phyloP scores from a whole-genome alignment of 23 tunicate species.

The Trididemnum nubilum region DNA sequence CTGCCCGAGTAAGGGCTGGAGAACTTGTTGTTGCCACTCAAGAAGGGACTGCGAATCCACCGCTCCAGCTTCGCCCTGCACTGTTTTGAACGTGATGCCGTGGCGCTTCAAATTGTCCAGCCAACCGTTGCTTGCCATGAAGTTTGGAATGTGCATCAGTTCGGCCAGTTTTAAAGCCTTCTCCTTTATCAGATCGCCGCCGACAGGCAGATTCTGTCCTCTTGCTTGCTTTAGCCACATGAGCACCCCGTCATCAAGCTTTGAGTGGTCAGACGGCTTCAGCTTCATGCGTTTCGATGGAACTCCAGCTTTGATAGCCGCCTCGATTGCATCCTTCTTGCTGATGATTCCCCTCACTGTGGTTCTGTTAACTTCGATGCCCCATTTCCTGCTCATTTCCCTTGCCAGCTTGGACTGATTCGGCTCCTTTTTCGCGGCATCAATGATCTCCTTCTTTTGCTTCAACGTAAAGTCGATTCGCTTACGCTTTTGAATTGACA shows the following conservation, averaged over 20 bases:
- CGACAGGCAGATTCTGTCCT: too few relatives aligned
- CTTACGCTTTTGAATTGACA: too few relatives aligned
- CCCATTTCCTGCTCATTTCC: conserved; percentile 42
- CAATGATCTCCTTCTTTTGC: too few relatives aligned
- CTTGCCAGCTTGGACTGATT: conserved; percentile 49
- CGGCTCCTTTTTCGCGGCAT: too few relatives aligned
- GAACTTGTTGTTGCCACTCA: conserved; percentile 52
- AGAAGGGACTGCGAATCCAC: conserved; percentile 35
- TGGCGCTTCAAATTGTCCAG: conserved; percentile 42
- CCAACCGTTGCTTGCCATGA: conserved; percentile 47
- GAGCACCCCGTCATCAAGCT: conserved; percentile 46
- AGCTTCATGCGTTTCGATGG: conserved; percentile 33
- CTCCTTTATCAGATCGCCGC: too few relatives aligned
- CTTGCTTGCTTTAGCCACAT: conserved; percentile 51
- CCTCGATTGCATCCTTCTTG: too few relatives aligned
- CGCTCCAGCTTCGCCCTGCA: too few relatives aligned
- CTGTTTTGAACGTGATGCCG: conserved; percentile 46
- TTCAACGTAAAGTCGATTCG: too few relatives aligned
- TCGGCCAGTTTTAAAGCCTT: too few relatives aligned
- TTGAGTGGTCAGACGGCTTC: conserved; percentile 21
- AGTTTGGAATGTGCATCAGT: too few relatives aligned
- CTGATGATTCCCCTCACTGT: conserved; percentile 22
- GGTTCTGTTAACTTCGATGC: conserved; percentile 37
- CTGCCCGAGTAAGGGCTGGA: conserved; percentile 40
- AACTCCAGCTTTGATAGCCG: too few relatives aligned